Base-by-base conservation (phyloP, 2,888 invertebrate genomes). In the Heliconius sara region DNA sequence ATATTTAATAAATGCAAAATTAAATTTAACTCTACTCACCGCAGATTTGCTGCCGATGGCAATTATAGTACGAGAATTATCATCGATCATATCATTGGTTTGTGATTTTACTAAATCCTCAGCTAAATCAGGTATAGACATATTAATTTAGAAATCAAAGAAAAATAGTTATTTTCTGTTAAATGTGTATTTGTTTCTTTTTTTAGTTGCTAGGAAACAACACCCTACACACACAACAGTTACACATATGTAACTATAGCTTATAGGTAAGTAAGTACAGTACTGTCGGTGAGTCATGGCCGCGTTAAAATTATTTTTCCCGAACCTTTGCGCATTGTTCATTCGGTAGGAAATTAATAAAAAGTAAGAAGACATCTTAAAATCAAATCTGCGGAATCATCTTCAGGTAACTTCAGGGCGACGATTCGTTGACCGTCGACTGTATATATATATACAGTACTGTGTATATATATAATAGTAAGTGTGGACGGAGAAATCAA, bases 11-110 rank as follows among this genome's bases (percentile, higher is more conserved):
- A 6, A 25, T 16, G 13, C 25, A 3, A n/a, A 52, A 22, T 30
- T 19, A 6, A 47, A 19, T 12, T 30, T 30, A 19, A 30, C 9
- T 47, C 63, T 79, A 95, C 96, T 96, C 91, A 97, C 97, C 85
- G 96, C 96, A 83, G 95, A 94, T 90, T 96, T 96, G 87, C 96
- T 96, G 71, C 97, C 97, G 77, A 96, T 91, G 57, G 97, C 86
- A 85, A 97, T 96, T 71, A 97, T 88, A 0, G 97, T 96, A 81
- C 96, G 93, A 80, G 89, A 87, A 89, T 92, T 88, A 87, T 93
- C 86, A 87, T 91, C 89, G 72, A 84, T 84, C 68, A 90, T 87
- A 80, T 91, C 84, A 63, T 85, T 83, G 78, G 90, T 85, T n/a
- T 91, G 85, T 84, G 95, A 92, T 80, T 95, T 93, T 12, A 95